Evolutionary conservation across 37 sponge, comb jelly and placozoan genomes (phyloP).

Genomic region (Cliona cf. orientalis): DNA sequence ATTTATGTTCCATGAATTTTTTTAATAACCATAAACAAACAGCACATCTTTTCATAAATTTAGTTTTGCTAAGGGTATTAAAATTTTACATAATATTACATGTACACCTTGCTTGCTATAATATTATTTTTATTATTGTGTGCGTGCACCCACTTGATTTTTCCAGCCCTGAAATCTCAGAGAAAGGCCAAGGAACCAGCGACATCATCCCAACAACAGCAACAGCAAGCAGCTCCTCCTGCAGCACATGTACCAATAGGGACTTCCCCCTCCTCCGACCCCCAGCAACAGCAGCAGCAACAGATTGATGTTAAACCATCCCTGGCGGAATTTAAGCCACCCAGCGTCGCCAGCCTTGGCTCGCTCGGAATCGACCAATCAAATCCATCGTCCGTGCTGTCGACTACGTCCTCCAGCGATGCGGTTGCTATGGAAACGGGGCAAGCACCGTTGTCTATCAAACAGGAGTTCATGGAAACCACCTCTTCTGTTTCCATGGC

Average conservation of each 20-base stretch:
- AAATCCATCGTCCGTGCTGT: not conserved
- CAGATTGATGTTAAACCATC: too few species aligned
- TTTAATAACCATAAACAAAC: too few species aligned
- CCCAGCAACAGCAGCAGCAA: not conserved
- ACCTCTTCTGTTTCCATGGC: too few species aligned
- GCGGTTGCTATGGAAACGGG: constrained; percentile 1
- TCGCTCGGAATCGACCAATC: not conserved
- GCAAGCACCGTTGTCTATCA: not conserved
- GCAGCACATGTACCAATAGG: not conserved
- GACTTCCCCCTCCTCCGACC: not conserved
- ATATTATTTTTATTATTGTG: not conserved
- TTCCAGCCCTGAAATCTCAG: constrained; percentile 9
- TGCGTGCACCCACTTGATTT: not conserved
- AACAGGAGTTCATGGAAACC: not conserved
- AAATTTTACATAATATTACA: not conserved
- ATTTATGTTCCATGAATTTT: too few species aligned
- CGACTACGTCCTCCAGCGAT: not conserved
- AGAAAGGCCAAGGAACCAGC: constrained; percentile 6
- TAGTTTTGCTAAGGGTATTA: not conserved
- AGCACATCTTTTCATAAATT: not conserved
- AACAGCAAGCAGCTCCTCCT: not conserved
- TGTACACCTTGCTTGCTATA: too few species aligned
- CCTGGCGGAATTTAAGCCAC: not conserved
- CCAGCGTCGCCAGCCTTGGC: not conserved
- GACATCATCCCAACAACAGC: not conserved